These are phyloP conservation scores for Talpa occidentalis DNA, from an alignment of 2,113 vertebrate genomes.

Conservation along the genomic window DNA sequence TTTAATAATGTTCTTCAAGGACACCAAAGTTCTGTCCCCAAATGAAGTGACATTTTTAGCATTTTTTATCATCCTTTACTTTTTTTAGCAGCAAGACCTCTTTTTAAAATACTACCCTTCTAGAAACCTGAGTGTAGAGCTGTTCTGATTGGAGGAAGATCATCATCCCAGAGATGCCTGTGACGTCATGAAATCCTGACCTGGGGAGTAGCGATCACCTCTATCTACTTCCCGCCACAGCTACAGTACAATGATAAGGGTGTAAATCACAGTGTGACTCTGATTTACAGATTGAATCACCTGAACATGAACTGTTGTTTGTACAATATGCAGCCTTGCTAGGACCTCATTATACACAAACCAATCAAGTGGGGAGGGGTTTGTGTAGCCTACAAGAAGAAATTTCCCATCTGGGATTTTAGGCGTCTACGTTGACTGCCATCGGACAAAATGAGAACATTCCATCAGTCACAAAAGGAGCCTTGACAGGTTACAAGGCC, in stretches of 20 bases:
- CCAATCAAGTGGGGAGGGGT: neutral
- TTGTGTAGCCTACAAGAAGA: neutral
- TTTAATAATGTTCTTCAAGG: slow-evolving; percentile 17
- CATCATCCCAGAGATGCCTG: neutral
- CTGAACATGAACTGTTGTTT: neutral
- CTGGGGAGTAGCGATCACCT: neutral
- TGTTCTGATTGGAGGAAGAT: neutral
- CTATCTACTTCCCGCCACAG: neutral
- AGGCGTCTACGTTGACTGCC: neutral
- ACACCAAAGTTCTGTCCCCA: neutral
- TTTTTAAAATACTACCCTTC: neutral
- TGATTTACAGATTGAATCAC: neutral
- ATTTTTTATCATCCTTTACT: neutral
- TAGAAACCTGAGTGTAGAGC: neutral
- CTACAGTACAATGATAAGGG: no score
- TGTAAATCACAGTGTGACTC: neutral
- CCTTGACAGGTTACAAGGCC: neutral
- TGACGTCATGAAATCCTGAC: neutral
- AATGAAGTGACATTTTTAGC: neutral
- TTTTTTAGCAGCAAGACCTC: neutral
- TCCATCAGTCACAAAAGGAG: neutral
- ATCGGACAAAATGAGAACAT: neutral
- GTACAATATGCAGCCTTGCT: neutral
- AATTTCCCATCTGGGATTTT: neutral
- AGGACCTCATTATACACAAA: neutral